A percentile compares a stretch with the other conserved stretches of the same genome.
These are phyloP conservation scores for Thaumatotibia leucotreta DNA, from an alignment of 1,140 invertebrate species.

Conservation along the genomic window DNA sequence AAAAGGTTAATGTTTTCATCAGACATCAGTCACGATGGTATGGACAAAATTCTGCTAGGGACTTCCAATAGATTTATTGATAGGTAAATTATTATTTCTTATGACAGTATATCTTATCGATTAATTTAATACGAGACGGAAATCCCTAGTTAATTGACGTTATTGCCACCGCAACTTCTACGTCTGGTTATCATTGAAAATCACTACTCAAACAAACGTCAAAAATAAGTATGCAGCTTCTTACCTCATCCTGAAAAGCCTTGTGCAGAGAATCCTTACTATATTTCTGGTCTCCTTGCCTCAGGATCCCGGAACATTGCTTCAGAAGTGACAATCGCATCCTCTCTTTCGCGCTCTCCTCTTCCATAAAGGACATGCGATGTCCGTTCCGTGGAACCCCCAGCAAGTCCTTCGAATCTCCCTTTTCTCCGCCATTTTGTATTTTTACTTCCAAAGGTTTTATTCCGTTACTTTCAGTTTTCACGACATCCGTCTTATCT, in stretches of 20 bases:
- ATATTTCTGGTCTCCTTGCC: conserved; percentile 76
- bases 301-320: conserved; percentile 80
- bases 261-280: conserved; percentile 79
- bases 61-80: no score
- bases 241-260: conserved; percentile 82
- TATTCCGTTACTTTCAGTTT: conserved; percentile 26
- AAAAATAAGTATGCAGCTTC: conserved; percentile 19
- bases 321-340: conserved; percentile 76
- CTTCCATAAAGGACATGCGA: conserved; percentile 81
- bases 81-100: no score
- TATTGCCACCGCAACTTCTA: no score
- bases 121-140: no score
- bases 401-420: conserved; percentile 30
- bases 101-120: no score
- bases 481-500: conserved; percentile 22
- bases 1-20: no score
- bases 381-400: conserved; percentile 43
- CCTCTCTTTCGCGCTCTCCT: conserved; percentile 80
- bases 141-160: no score
- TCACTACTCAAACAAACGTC: no score
- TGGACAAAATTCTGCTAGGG: no score
- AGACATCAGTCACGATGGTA: no score
- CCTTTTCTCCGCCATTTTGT: conserved; percentile 21
- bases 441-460: conserved; percentile 19
- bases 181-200: no score